These are phyloP conservation scores for Therioaphis trifolii DNA, from an alignment of 2,888 invertebrate genomes.

Conservation along the genomic window DNA sequence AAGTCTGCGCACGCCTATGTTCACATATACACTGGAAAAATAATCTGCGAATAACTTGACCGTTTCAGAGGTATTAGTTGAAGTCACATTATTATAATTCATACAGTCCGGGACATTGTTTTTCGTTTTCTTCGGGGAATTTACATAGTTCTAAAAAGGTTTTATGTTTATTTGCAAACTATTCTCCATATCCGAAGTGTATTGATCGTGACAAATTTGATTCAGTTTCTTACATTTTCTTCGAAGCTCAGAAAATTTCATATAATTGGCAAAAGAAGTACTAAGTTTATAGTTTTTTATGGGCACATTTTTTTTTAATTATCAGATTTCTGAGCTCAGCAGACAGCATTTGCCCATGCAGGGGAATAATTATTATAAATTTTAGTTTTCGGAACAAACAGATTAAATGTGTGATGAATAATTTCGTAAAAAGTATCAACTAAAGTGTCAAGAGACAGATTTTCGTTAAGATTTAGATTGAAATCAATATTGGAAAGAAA, in stretches of 20 bases:
- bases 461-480: neutral
- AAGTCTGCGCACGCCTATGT: no score
- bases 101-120: slow-evolving; percentile 3
- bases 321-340: slow-evolving; percentile 4
- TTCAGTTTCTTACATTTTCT: neutral
- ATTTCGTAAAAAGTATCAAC: slow-evolving; percentile 27
- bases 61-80: neutral
- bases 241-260: neutral
- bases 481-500: slow-evolving; percentile 29
- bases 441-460: neutral
- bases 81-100: slow-evolving; percentile 1
- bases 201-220: neutral
- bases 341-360: neutral
- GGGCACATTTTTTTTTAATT: slow-evolving; percentile 26
- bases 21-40: slow-evolving; percentile 29
- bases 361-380: neutral
- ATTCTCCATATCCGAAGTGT: neutral
- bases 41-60: slow-evolving; percentile 16
- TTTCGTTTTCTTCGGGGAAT: neutral
- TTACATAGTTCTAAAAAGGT: neutral
- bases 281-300: slow-evolving; percentile 12
- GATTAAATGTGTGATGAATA: neutral
- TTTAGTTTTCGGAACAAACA: neutral
- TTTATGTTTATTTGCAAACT: neutral
- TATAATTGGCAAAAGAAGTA: neutral